Evolutionary conservation across 2,888 invertebrate species (phyloP).

Genomic region (Camptogramma bilineatum): DNA sequence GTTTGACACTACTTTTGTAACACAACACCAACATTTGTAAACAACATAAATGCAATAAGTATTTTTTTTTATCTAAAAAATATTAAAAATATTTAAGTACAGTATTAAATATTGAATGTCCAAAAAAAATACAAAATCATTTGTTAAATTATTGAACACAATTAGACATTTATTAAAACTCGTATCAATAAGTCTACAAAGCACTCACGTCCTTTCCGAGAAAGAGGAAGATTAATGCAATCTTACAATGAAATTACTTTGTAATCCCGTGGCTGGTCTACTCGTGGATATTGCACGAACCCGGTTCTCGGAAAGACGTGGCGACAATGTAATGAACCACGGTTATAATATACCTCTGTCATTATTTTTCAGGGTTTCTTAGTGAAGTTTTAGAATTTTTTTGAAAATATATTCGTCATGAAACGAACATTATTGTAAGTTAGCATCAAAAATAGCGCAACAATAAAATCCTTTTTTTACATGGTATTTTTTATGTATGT

Average conservation of each 20-base stretch:
- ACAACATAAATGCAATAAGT: too few species aligned
- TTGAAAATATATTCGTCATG: not conserved
- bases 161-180: not conserved
- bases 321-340: slow-evolving; percentile 36
- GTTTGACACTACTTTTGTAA: too few species aligned
- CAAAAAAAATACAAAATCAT: too few species aligned
- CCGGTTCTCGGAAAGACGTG: slow-evolving; percentile 20
- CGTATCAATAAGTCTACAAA: slow-evolving; percentile 1
- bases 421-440: too few species aligned
- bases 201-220: slow-evolving; percentile 1
- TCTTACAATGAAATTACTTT: slow-evolving; percentile 32
- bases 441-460: too few species aligned
- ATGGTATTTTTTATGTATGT: too few species aligned
- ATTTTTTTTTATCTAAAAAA: too few species aligned
- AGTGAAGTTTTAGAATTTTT: not conserved
- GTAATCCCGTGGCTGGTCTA: slow-evolving; percentile 14
- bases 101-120: too few species aligned
- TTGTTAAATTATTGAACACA: too few species aligned
- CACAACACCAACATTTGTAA: too few species aligned
- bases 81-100: too few species aligned
- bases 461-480: too few species aligned
- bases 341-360: not conserved
- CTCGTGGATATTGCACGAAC: slow-evolving; percentile 15
- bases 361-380: not conserved
- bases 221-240: slow-evolving; percentile 27